Percentiles rank a stretch among this genome's conserved stretches.
Evolutionary conservation across 2,797 vertebrate genomes (phyloP).

Genomic region (Pangasius djambal): DNA sequence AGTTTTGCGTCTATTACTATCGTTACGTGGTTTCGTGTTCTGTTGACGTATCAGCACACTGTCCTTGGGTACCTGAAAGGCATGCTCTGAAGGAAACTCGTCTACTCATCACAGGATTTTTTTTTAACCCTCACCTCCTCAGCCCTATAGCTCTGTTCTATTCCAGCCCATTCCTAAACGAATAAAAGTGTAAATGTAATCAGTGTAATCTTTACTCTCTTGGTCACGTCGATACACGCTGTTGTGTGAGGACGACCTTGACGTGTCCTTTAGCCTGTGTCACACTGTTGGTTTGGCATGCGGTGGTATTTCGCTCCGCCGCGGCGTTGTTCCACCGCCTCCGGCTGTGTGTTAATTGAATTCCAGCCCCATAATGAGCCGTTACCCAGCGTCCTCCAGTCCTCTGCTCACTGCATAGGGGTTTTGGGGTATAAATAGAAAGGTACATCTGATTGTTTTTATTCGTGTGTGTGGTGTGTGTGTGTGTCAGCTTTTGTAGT

Average conservation of each 20-base stretch:
- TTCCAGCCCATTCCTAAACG: background rate
- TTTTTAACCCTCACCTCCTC: background rate
- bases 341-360: conserved; percentile 52
- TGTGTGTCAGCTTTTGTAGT: background rate
- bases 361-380: conserved; percentile 41
- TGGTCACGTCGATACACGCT: too few species aligned
- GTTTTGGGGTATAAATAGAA: conserved; percentile 27
- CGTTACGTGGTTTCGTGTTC: background rate
- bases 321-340: conserved; percentile 22
- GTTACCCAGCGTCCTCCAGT: background rate
- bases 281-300: background rate
- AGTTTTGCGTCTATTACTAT: background rate
- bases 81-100: background rate
- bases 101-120: background rate
- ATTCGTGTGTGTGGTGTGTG: conserved; percentile 22
- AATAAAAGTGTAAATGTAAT: background rate
- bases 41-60: background rate
- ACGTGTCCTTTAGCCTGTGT: conserved; percentile 14
- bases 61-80: background rate
- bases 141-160: background rate
- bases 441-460: background rate
- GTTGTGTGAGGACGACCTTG: conserved; percentile 8
- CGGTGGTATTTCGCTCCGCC: background rate
- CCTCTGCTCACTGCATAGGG: background rate
- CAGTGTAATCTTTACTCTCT: background rate